Base-by-base conservation (phyloP, 2,888 invertebrate species). In the Cataglyphis altisquamis region DNA sequence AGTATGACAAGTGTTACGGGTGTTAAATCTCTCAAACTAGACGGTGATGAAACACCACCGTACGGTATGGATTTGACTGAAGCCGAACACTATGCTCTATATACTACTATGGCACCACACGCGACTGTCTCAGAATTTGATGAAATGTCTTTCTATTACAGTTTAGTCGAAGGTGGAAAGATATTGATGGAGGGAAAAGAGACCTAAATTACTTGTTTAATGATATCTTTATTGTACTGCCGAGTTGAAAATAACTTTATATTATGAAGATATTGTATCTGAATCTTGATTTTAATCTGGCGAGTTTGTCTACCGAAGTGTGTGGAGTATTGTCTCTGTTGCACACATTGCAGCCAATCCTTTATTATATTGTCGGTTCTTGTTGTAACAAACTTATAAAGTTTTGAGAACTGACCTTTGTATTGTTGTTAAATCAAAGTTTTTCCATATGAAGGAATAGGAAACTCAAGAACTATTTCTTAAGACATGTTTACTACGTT, bases 111-210 rank as follows among this genome's bases (percentile, higher is more conserved):
- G 93, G 98, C 98, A 15, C 98, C 98, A 0, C 97, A 97, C 93
- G 98, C 98, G 29, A 98, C 98, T 0, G 97, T 96, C 39, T 98
- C 98, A 12, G 98, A 98, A 94, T 98, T 98, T 93, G 98, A 98
- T 89, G 98, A 98, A 91, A 97, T 97, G 92, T 98, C 98, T 64
- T 97, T 97, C 94, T 98, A 98, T 93, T 98, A 98, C 93, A 97
- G 98, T 52, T 97, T 98, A 12, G 97, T 98, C 6, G 98, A 98
- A 94, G 97, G 96, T 74, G 97, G 97, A 72, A 97, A 97, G 94
- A 97, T 97, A 90, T 95, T 96, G 8, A 94, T 95, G 0, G 95
- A 92, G 52, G 89, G 83, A 12, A 91, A 92, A 78, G 91, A 91
- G 83, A 90, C 91, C 64, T 93, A 89, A 91, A 67, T 55, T 29